A percentile compares a stretch with the other conserved stretches of the same genome.
Conservation (phyloP, 2,888 invertebrate genomes). For the Andrena praecox region DNA sequence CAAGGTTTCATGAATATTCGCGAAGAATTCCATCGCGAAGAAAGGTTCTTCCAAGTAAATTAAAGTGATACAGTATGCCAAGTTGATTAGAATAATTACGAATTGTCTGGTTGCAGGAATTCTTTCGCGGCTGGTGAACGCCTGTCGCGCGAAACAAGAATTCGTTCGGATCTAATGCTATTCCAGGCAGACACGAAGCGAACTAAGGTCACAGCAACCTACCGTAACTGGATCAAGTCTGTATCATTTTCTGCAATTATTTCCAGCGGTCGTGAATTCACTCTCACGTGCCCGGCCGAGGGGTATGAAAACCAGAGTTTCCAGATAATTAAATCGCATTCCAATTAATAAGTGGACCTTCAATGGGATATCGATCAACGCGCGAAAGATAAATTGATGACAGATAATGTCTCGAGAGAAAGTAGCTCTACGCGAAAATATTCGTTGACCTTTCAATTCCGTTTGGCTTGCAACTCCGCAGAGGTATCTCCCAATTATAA, state of each 20-base stretch:
- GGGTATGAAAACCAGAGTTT: conserved; percentile 13
- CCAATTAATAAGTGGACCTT: conserved; percentile 34
- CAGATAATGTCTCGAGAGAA: conserved; percentile 11
- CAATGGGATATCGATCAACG: conserved; percentile 12
- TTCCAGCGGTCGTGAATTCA: conserved; percentile 29
- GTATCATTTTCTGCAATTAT: conserved; percentile 50
- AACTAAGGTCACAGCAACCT: conserved; percentile 48
- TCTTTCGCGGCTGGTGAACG: not conserved
- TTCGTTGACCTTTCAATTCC: not conserved
- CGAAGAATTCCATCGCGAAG: not conserved
- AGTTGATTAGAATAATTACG: conserved; percentile 7
- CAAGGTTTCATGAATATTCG: conserved; percentile 4
- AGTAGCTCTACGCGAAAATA: not conserved
- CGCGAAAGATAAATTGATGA: not conserved
- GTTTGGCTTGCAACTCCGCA: not conserved
- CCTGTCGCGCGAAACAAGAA: conserved; percentile 3
- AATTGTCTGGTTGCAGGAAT: not conserved
- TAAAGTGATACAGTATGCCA: not conserved
- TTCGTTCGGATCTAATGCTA: conserved; percentile 19
- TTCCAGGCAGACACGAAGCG: conserved; percentile 9
- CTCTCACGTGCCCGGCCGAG: conserved; percentile 29
- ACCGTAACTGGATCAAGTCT: conserved; percentile 47
- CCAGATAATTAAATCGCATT: conserved; percentile 34
- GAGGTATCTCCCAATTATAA: not conserved
- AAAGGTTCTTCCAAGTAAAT: not conserved